phyloP scores from a whole-genome alignment of 2,113 vertebrate genomes.

The Morone saxatilis region DNA sequence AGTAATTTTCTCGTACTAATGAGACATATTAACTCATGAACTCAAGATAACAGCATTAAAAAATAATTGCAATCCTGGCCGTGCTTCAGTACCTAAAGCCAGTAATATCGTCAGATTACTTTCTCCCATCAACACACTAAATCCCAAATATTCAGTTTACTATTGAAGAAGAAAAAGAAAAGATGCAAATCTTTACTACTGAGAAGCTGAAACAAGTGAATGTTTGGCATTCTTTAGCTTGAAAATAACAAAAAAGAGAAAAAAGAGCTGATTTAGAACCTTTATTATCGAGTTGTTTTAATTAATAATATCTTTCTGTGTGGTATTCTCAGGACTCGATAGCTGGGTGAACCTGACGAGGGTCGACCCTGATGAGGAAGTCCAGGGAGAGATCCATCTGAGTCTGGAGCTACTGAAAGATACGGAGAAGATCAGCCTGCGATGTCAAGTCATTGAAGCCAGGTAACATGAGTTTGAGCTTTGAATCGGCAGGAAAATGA shows the following conservation, averaged over 20 bases:
- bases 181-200: background rate
- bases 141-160: background rate
- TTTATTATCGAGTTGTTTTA: too few species aligned
- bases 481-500: background rate
- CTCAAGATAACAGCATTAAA: too few species aligned
- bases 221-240: background rate
- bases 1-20: too few species aligned
- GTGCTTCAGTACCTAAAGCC: too few species aligned
- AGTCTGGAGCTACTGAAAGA: slow-evolving; percentile 82
- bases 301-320: slow-evolving; percentile 15
- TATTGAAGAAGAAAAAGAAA: background rate
- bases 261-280: too few species aligned
- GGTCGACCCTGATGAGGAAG: slow-evolving; percentile 89
- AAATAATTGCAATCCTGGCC: too few species aligned
- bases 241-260: background rate
- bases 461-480: slow-evolving; percentile 77
- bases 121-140: background rate
- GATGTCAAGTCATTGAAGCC: slow-evolving; percentile 89
- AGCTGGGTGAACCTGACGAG: slow-evolving; percentile 91
- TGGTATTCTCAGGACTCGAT: slow-evolving; percentile 84
- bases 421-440: slow-evolving; percentile 76
- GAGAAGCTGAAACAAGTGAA: background rate
- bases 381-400: slow-evolving; percentile 92
- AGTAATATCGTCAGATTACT: background rate
- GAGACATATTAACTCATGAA: too few species aligned